Evolutionary conservation across 2,797 vertebrate species (phyloP).

Genomic region (Semotilus atromaculatus): DNA sequence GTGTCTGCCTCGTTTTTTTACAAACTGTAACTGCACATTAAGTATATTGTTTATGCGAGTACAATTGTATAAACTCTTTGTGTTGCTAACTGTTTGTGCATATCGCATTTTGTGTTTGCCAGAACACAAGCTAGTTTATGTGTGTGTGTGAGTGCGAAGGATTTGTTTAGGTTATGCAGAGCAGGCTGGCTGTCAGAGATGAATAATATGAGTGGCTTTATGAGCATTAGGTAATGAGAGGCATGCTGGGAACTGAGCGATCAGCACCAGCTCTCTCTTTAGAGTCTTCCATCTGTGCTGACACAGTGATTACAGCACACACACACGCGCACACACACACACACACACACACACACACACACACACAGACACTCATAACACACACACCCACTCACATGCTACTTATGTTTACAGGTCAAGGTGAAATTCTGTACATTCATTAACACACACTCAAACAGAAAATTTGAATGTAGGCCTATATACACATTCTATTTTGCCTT

Average conservation of each 20-base stretch:
- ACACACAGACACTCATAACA: neutral
- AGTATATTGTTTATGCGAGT: slow-evolving; percentile 36
- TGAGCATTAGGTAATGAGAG: slow-evolving; percentile 80
- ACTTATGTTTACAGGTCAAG: neutral
- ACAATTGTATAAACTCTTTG: slow-evolving; percentile 57
- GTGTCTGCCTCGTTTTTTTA: slow-evolving; percentile 5
- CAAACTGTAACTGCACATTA: slow-evolving; percentile 50
- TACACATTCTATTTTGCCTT: neutral
- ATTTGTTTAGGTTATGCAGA: slow-evolving; percentile 71
- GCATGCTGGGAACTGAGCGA: slow-evolving; percentile 74
- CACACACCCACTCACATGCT: neutral
- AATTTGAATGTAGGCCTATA: neutral
- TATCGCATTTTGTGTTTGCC: slow-evolving; percentile 23
- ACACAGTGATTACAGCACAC: slow-evolving; percentile 63
- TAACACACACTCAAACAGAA: neutral
- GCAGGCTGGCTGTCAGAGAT: slow-evolving; percentile 75
- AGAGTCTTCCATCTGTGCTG: slow-evolving; percentile 72
- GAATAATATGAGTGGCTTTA: slow-evolving; percentile 79
- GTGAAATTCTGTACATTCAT: neutral
- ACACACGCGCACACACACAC: slow-evolving; percentile 52
- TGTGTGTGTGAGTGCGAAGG: slow-evolving; percentile 51
- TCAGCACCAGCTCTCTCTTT: slow-evolving; percentile 62
- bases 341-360: slow-evolving; percentile 14
- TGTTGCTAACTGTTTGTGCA: slow-evolving; percentile 21
- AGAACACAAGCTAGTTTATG: slow-evolving; percentile 57